phyloP scores from a whole-genome alignment of 2,797 vertebrate genomes.

The Tadarida brasiliensis region DNA sequence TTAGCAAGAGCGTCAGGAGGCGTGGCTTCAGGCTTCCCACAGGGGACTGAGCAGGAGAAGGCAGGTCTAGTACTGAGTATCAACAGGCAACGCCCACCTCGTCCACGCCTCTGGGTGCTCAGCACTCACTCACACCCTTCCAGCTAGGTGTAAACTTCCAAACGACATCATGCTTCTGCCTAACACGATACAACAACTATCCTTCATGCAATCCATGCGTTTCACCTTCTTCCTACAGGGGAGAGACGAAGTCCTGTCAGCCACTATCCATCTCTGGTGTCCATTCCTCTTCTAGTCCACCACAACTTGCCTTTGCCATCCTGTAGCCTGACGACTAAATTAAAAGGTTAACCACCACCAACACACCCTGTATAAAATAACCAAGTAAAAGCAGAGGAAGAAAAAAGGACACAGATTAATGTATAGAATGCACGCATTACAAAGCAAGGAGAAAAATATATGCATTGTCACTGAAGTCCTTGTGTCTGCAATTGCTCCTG shows the following conservation, averaged over 20 bases:
- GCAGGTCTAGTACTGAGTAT: background rate
- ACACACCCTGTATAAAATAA: background rate
- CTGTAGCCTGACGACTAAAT: background rate
- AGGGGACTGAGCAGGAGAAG: background rate
- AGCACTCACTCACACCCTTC: background rate
- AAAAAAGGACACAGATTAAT: background rate
- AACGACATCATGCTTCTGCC: background rate
- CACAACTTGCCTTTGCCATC: background rate
- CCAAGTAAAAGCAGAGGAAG: background rate
- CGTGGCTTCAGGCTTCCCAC: background rate
- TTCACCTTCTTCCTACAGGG: background rate
- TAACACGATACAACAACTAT: background rate
- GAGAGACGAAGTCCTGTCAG: background rate
- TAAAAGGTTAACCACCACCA: background rate
- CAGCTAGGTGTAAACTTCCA: background rate
- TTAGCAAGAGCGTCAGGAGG: background rate
- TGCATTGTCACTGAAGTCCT: background rate
- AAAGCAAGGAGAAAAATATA: background rate
- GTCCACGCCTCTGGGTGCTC: background rate
- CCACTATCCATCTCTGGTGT: background rate
- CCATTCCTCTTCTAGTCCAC: background rate
- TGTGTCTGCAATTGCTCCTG: background rate
- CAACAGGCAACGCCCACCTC: rapidly evolving
- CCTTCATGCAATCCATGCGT: background rate
- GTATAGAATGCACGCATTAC: background rate